Evolutionary conservation across 2,113 vertebrate genomes (phyloP).

Genomic region (Amphiprion percula): DNA sequence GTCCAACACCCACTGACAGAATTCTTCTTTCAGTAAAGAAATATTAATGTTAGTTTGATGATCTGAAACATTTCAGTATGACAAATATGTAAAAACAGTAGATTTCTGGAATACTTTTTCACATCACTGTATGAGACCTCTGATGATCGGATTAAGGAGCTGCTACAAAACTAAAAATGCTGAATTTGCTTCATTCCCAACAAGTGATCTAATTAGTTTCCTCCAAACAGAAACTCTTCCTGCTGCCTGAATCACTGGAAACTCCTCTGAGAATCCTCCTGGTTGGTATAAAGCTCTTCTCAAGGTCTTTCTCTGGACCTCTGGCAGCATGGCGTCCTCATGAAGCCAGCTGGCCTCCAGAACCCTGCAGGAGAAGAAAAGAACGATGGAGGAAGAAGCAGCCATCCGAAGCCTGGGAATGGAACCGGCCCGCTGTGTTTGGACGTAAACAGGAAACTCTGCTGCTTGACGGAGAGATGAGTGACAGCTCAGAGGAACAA

Average conservation of each 20-base stretch:
- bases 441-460: slow-evolving; percentile 42
- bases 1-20: too few relatives aligned
- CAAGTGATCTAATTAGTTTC: background rate
- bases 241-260: too few relatives aligned
- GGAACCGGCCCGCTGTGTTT: slow-evolving; percentile 2
- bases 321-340: slow-evolving; percentile 35
- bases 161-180: background rate
- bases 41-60: too few relatives aligned
- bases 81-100: too few relatives aligned
- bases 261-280: too few relatives aligned
- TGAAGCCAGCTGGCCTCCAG: slow-evolving; percentile 48
- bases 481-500: slow-evolving; percentile 51
- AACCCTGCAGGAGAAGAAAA: slow-evolving; percentile 39
- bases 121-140: too few relatives aligned
- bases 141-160: too few relatives aligned
- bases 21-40: too few relatives aligned
- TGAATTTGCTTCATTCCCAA: slow-evolving; percentile 1
- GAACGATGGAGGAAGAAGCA: background rate
- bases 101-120: too few relatives aligned
- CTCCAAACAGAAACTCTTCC: background rate
- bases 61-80: too few relatives aligned
- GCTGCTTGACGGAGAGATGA: slow-evolving; percentile 33
- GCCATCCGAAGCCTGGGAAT: background rate
- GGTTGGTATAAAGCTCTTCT: slow-evolving; percentile 2
- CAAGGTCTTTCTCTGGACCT: slow-evolving; percentile 26